A percentile compares a stretch with the other conserved stretches of the same genome.
Conservation (phyloP, 1,140 invertebrate species). For the Antheraea pernyi region DNA sequence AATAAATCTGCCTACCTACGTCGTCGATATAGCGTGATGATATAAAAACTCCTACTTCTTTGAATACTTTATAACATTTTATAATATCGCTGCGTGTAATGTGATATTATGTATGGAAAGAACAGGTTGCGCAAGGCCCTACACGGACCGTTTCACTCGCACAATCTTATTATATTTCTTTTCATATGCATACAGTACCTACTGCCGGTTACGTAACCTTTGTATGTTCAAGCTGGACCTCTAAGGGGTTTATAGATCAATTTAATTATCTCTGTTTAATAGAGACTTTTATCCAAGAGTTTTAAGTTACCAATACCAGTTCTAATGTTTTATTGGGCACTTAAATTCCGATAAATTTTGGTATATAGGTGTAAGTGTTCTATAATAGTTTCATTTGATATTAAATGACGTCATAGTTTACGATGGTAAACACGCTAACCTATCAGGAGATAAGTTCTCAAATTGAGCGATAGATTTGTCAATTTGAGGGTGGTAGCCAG, state of each 20-base stretch:
- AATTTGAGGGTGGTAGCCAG: no score
- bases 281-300: no score
- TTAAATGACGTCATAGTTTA: no score
- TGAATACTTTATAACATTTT: constrained; percentile 19
- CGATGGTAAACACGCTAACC: no score
- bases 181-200: constrained; percentile 8
- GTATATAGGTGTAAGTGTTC: no score
- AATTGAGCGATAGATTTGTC: no score
- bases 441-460: no score
- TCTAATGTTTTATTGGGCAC: no score
- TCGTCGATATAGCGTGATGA: background rate
- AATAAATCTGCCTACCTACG: background rate
- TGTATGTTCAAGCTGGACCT: background rate
- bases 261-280: no score
- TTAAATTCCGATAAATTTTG: no score
- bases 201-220: background rate
- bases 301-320: no score
- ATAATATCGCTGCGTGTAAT: constrained; percentile 36
- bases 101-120: constrained; percentile 52
- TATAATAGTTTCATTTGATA: no score
- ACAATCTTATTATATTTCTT: constrained; percentile 51
- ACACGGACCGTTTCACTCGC: constrained; percentile 25
- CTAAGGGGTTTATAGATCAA: background rate
- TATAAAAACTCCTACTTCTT: background rate
- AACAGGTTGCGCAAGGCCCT: constrained; percentile 51